A percentile compares a stretch with the other conserved stretches of the same genome.
phyloP scores from a whole-genome alignment of 2,113 vertebrate species.

The Nothocercus julius region DNA sequence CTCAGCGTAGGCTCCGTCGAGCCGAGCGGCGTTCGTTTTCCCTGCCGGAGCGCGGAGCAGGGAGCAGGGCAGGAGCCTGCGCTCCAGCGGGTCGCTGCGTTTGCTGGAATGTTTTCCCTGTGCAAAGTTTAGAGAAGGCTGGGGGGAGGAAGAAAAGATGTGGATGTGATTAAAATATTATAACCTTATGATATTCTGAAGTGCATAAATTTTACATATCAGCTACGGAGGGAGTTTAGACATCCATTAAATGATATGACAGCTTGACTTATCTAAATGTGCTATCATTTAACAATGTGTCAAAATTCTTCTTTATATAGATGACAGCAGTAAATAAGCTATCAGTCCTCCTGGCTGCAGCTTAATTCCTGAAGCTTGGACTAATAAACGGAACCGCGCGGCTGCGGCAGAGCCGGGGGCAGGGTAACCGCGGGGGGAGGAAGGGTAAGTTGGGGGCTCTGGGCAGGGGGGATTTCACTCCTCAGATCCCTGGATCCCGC shows the following conservation, averaged over 20 bases:
- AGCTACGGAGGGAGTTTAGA: conserved; percentile 79
- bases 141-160: not conserved
- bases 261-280: conserved; percentile 87
- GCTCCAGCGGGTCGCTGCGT: not conserved
- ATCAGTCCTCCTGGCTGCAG: conserved; percentile 77
- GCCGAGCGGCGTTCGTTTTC: not conserved
- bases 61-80: too few relatives aligned
- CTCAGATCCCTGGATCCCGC: rapidly evolving
- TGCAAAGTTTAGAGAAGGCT: conserved; percentile 59
- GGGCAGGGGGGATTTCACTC: not conserved
- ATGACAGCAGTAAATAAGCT: conserved; percentile 85
- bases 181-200: conserved; percentile 83
- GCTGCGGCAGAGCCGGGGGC: not conserved
- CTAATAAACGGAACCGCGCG: not conserved
- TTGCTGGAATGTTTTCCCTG: conserved; percentile 54
- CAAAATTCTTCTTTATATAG: conserved; percentile 85
- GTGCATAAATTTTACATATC: conserved; percentile 86
- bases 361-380: conserved; percentile 73
- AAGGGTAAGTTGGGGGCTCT: not conserved
- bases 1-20: conserved; percentile 18
- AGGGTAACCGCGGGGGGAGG: not conserved
- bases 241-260: conserved; percentile 86
- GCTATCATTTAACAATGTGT: conserved; percentile 86
- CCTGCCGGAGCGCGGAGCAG: not conserved
- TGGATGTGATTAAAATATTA: conserved; percentile 85